A percentile compares a stretch with the other conserved stretches of the same genome.
phyloP scores from a whole-genome alignment of 2,888 invertebrate genomes.

The Meghimatium bilineatum region DNA sequence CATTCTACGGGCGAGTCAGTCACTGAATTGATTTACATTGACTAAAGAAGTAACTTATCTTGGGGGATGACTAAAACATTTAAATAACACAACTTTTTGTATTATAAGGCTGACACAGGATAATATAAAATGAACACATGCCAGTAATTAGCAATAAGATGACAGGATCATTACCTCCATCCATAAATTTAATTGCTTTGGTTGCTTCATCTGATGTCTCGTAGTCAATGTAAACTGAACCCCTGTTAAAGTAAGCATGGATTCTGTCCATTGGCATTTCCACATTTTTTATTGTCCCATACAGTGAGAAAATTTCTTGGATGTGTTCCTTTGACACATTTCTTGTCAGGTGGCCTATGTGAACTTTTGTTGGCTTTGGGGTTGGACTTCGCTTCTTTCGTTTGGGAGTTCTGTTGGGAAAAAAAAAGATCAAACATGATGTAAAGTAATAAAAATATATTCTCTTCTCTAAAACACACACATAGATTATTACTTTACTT shows the following conservation, averaged over 20 bases:
- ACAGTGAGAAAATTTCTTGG: constrained; percentile 77
- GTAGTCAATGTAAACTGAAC: constrained; percentile 97
- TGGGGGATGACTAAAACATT: no score
- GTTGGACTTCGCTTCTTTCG: constrained; percentile 86
- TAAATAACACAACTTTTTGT: no score
- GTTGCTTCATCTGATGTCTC: constrained; percentile 95
- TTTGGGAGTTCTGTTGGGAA: constrained; percentile 77
- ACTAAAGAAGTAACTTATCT: no score
- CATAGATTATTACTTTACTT: no score
- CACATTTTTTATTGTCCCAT: constrained; percentile 86
- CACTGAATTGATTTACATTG: no score
- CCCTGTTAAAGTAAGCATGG: constrained; percentile 92
- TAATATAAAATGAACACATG: no score
- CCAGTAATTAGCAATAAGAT: not conserved
- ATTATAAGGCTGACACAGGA: no score
- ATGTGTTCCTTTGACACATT: constrained; percentile 87
- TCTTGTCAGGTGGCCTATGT: constrained; percentile 92
- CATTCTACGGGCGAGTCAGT: no score
- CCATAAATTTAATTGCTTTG: constrained; percentile 99
- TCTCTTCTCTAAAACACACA: no score
- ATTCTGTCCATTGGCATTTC: constrained; percentile 93
- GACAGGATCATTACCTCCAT: constrained; percentile 84
- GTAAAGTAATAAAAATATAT: no score
- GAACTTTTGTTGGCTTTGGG: constrained; percentile 93
- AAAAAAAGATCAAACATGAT: not conserved